These are phyloP conservation scores for Melopsittacus undulatus DNA, from an alignment of 2,797 vertebrate genomes.

Conservation along the genomic window DNA sequence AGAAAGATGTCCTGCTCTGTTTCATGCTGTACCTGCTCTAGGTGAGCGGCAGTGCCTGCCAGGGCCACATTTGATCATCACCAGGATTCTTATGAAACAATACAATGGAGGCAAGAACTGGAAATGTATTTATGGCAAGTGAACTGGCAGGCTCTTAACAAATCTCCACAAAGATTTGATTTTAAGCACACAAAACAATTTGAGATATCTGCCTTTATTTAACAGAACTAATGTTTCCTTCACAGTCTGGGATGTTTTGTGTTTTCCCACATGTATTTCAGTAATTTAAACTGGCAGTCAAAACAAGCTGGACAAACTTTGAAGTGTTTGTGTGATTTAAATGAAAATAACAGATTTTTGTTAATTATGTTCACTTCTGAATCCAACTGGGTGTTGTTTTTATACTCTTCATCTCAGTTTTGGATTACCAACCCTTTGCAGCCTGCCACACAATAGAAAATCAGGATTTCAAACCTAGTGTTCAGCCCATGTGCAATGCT, in stretches of 20 bases:
- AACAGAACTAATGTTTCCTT: neutral
- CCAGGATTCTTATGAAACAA: neutral
- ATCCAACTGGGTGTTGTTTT: neutral
- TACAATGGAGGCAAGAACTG: neutral
- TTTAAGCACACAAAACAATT: neutral
- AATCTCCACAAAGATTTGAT: neutral
- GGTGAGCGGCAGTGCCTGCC: neutral
- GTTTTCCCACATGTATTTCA: neutral
- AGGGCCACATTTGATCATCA: rapidly evolving
- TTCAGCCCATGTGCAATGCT: rapidly evolving
- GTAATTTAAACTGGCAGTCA: neutral
- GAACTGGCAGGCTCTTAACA: neutral
- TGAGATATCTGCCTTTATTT: neutral
- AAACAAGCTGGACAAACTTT: neutral
- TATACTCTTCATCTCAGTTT: neutral
- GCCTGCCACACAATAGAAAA: neutral
- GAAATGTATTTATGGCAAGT: neutral
- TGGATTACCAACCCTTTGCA: neutral
- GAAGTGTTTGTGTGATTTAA: neutral
- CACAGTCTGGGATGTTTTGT: neutral
- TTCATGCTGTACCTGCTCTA: neutral
- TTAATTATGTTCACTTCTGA: neutral
- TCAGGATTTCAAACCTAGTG: neutral
- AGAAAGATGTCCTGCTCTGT: neutral
- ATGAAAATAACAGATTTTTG: neutral